phyloP scores from a whole-genome alignment of 2,888 invertebrate species.

The Fragum sueziense region DNA sequence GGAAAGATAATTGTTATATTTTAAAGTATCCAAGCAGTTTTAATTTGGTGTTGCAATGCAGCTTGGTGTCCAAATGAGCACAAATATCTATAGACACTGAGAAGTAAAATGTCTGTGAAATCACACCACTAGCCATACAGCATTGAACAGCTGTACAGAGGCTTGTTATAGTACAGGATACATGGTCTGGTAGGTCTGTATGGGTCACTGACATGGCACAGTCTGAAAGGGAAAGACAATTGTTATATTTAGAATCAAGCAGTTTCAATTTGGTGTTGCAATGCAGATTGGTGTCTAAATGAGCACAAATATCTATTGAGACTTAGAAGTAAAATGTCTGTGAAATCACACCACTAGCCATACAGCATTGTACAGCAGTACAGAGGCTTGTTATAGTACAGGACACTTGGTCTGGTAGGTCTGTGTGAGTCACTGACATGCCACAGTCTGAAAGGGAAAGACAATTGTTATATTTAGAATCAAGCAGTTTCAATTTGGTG shows the following conservation, averaged over 20 bases:
- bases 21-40: too few species aligned
- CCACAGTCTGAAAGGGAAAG: conserved; percentile 23
- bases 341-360: conserved; percentile 29
- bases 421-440: conserved; percentile 15
- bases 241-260: too few species aligned
- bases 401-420: conserved; percentile 30
- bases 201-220: conserved; percentile 25
- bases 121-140: conserved; percentile 40
- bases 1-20: too few species aligned
- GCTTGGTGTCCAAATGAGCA: too few species aligned
- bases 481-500: too few species aligned
- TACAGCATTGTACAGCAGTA: conserved; percentile 56
- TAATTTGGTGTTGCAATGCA: too few species aligned
- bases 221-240: conserved; percentile 9
- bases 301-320: conserved; percentile 39
- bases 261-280: too few species aligned
- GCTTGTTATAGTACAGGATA: conserved; percentile 41
- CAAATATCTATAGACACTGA: conserved; percentile 45
- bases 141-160: conserved; percentile 57
- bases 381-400: conserved; percentile 48
- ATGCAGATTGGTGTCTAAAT: too few species aligned
- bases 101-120: conserved; percentile 34
- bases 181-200: conserved; percentile 27
- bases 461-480: too few species aligned
- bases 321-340: conserved; percentile 36